Base-by-base conservation (phyloP, 2,888 invertebrate species). In the Ctena decussata region DNA sequence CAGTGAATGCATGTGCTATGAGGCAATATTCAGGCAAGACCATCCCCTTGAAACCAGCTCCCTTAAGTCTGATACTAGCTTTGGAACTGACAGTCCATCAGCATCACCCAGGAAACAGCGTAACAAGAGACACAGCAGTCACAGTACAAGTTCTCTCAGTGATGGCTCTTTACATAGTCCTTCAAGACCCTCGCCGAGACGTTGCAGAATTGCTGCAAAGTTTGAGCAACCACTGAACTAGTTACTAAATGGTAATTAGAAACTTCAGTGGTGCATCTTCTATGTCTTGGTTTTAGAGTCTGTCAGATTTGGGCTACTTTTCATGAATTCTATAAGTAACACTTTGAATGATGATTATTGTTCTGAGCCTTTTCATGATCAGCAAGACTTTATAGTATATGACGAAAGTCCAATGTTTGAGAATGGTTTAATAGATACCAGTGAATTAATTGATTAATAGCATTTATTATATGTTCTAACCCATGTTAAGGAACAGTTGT, bases 41-140 rank as follows among this genome's bases (percentile, higher is more conserved):
- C 87, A 91, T 30, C 93, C 93, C 0, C 69, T 93, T 35, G 93
- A 93, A 60, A 93, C 94, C 6, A 94, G 94, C 82, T 93, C 94
- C 5, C 73, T 90, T 0, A 90, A 89, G 73, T 94, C 94, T 12
- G 91, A 92, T 74, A 85, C 86, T 18, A 92, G 91, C 76, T 82
- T 87, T n/a, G 78, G 82, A 15, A 83, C 80, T 53, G 89, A 89
- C 39, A 89, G 85, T 30, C 86, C 85, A 0, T 82, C 85, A 12
- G 80, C 69, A 15, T 91, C 91, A 8, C 91, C 90, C n/a, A 82
- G 53, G 71, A 91, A 88, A 85, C 88, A 49, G 65, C 76, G 76
- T 30, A 65, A 53, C 44, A 32, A n/a, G 35, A 35, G 69, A 46
- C 57, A 83, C 8, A 78, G 57, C 21, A 85, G 70, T n/a, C 35